Percentiles rank a stretch among this genome's conserved stretches.
These are phyloP conservation scores for Drosophila kurseongensis DNA, from an alignment of 1,140 invertebrate genomes.

Conservation along the genomic window DNA sequence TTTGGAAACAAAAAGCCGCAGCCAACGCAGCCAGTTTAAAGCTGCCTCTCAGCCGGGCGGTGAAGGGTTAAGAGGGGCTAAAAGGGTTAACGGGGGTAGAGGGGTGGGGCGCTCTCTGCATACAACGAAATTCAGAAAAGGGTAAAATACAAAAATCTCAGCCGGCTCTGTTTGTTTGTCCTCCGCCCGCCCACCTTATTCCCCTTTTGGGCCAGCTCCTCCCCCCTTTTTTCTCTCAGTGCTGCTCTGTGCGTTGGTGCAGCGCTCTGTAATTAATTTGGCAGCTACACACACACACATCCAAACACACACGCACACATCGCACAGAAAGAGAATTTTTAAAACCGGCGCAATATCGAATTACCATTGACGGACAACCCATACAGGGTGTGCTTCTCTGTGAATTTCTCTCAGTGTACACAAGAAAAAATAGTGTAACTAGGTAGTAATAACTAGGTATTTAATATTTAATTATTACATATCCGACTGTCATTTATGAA, in stretches of 20 bases:
- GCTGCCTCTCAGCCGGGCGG: slow-evolving; percentile 19
- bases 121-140: slow-evolving; percentile 5
- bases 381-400: slow-evolving; percentile 35
- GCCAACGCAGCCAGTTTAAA: slow-evolving; percentile 55
- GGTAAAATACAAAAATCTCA: slow-evolving; percentile 37
- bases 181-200: slow-evolving; percentile 11
- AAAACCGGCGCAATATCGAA: slow-evolving; percentile 71
- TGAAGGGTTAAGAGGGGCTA: slow-evolving; percentile 6
- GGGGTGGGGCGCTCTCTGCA: slow-evolving; percentile 19
- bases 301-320: slow-evolving; percentile 12
- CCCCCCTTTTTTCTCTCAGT: slow-evolving; percentile 23
- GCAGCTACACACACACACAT: slow-evolving; percentile 58
- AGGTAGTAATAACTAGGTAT: no score
- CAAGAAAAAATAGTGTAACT: no score
- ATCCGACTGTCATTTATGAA: no score
- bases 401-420: slow-evolving; percentile 11
- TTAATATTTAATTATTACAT: neutral
- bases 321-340: slow-evolving; percentile 70
- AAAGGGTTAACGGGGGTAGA: slow-evolving; percentile 1
- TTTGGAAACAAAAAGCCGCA: slow-evolving; percentile 50
- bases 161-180: slow-evolving; percentile 52
- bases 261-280: slow-evolving; percentile 81
- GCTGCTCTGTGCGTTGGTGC: slow-evolving; percentile 61
- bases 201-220: neutral
- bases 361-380: slow-evolving; percentile 65